Evolutionary conservation across 2,888 invertebrate genomes (phyloP).

Genomic region (Bugulina stolonifera): DNA sequence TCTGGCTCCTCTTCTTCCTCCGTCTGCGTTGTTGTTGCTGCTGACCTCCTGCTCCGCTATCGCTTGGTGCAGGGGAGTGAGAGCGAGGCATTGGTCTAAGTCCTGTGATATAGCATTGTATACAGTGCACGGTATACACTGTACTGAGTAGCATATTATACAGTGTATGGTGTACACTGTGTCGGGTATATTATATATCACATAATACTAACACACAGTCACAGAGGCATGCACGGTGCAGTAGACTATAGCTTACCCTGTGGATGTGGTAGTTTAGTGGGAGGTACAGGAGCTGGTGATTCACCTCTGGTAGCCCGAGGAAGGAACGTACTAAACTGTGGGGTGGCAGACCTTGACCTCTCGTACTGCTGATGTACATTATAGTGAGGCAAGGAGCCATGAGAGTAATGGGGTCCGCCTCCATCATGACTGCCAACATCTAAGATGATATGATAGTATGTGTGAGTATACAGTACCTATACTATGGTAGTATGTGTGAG

Average conservation of each 20-base stretch:
- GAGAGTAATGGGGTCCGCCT: not conserved
- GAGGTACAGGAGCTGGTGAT: not conserved
- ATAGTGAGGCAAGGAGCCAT: conserved; percentile 23
- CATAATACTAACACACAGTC: too few species aligned
- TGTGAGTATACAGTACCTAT: too few species aligned
- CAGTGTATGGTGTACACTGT: too few species aligned
- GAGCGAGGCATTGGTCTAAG: not conserved
- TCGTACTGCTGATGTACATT: conserved; percentile 26
- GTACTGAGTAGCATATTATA: too few species aligned
- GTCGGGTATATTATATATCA: too few species aligned
- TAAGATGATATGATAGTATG: too few species aligned
- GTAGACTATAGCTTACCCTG: not conserved
- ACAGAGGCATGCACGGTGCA: too few species aligned
- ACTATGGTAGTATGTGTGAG: too few species aligned
- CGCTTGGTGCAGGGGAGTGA: conserved; percentile 9
- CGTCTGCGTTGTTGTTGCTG: conserved; percentile 5
- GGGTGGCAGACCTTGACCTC: not conserved
- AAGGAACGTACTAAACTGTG: conserved; percentile 21
- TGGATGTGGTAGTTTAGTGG: conserved; percentile 13
- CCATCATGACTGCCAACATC: not conserved
- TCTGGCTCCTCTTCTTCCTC: conserved; percentile 22
- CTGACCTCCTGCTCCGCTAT: not conserved
- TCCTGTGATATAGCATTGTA: too few species aligned
- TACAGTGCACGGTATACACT: too few species aligned
- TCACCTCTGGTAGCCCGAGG: not conserved